Evolutionary conservation across 2,888 invertebrate genomes (phyloP), one percentile per base, ranked within the genome.

Genomic region (Hedya salicella): DNA sequence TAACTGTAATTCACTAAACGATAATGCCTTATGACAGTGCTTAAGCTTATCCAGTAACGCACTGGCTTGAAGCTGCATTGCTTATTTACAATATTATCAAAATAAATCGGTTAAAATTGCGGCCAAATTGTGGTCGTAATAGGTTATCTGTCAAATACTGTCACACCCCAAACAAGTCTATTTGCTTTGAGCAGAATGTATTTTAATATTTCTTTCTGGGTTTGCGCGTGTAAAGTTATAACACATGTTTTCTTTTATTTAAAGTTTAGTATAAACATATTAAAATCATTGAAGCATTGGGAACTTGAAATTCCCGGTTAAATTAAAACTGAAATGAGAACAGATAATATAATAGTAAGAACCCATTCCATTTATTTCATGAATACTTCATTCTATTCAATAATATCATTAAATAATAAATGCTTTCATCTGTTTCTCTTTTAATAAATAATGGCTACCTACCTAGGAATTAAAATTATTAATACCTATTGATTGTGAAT

Each of bases 1-100:
- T 73, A 95, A 85, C 68, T 93, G 89, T 73, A 94, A 86, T 78
- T 93, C 86, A 74, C 78, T 86, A 75, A 88, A 88, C 56, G 88
- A 86, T 69, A 91, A 75, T 62, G 84, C 79, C 70, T 92, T 92
- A 71, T 91, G 92, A 79, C 94, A 88, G 74, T 92, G 85, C 73
- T 92, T 92, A 69, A 94, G 78, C 82, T 93, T 93, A 68, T 93
- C 93, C 68, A 93, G 76, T 68, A 93, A 81, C 42, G 93, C 93
- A 72, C 89, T 93, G 70, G 93, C 91, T 86, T 94, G 94, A 76
- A 90, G 82, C 77, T 91, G 92, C 92, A 93, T 92, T 77, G 67
- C 39, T 62, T 67, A 44, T 57, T 46, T 46, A 19, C 52, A 46
- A 39, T 46, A 25, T 17, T 46, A 36, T 40, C 36, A 13, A 44